These are phyloP conservation scores for Cosmopolites sordidus DNA, from an alignment of 2,888 invertebrate genomes.

Conservation along the genomic window DNA sequence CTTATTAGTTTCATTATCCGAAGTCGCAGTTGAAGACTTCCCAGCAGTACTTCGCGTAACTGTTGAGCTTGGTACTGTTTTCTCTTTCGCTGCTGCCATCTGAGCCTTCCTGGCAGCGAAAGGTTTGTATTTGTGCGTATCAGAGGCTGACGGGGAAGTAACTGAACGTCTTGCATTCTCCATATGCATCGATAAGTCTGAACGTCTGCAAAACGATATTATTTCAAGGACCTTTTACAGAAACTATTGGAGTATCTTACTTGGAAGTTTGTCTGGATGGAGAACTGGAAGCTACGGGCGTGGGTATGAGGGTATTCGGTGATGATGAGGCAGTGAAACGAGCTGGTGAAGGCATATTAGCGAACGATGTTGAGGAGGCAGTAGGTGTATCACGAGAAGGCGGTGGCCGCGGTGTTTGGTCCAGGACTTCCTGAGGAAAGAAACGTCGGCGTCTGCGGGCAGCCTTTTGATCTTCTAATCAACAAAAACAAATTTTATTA, in stretches of 20 bases:
- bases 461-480: slow-evolving; percentile 37
- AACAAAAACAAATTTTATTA: too few species aligned
- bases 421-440: slow-evolving; percentile 41
- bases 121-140: slow-evolving; percentile 37
- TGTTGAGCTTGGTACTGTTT: slow-evolving; percentile 19
- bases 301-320: slow-evolving; percentile 6
- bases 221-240: too few species aligned
- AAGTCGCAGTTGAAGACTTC: slow-evolving; percentile 6
- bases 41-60: background rate
- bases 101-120: slow-evolving; percentile 24
- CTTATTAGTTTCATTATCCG: slow-evolving; percentile 31
- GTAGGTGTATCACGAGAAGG: background rate
- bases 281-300: slow-evolving; percentile 4
- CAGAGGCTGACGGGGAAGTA: slow-evolving; percentile 34
- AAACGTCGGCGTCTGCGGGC: slow-evolving; percentile 41
- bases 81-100: slow-evolving; percentile 32
- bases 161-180: slow-evolving; percentile 46
- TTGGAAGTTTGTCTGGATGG: slow-evolving; percentile 9
- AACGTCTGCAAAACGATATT: slow-evolving; percentile 20
- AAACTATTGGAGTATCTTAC: background rate
- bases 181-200: slow-evolving; percentile 47
- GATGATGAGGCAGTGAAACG: slow-evolving; percentile 17
- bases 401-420: slow-evolving; percentile 29
- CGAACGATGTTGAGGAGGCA: slow-evolving; percentile 7
- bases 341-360: slow-evolving; percentile 15